Evolutionary conservation across 1,140 invertebrate species (phyloP).

Genomic region (Hylaeus volcanicus): DNA sequence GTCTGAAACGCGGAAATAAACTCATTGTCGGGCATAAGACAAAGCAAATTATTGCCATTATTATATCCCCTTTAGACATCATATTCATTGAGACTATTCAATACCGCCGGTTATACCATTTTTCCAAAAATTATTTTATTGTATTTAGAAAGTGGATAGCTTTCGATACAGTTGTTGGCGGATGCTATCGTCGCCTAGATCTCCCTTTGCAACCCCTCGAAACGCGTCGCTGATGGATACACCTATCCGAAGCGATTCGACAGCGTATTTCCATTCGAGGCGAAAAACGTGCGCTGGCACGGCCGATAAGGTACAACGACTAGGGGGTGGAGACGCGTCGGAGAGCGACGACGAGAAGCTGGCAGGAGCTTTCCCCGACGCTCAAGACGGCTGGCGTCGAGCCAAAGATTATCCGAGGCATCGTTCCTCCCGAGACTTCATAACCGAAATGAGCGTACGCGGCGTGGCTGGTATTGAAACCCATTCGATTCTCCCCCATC

Average conservation of each 20-base stretch:
- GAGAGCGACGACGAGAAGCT: conserved; percentile 8
- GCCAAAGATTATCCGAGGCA: conserved; percentile 47
- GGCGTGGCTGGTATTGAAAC: conserved; percentile 5
- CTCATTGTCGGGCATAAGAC: too few species aligned
- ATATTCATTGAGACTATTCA: too few species aligned
- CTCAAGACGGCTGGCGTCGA: conserved; percentile 31
- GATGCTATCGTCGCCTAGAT: background rate
- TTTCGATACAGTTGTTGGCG: too few species aligned
- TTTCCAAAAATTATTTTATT: too few species aligned
- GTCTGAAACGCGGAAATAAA: too few species aligned
- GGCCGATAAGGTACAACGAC: conserved; percentile 14
- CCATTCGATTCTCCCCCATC: conserved; percentile 10
- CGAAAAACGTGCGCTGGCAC: conserved; percentile 7
- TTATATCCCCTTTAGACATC: too few species aligned
- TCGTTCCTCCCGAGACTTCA: conserved; percentile 37
- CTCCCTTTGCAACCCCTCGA: background rate
- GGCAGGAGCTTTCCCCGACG: conserved; percentile 9
- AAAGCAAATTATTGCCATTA: too few species aligned
- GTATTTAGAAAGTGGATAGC: too few species aligned
- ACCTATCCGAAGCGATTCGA: conserved; percentile 25
- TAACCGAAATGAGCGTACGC: conserved; percentile 36
- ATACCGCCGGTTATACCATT: too few species aligned
- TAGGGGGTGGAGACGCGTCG: background rate
- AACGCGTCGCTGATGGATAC: background rate
- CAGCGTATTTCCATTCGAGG: conserved; percentile 13